Evolutionary conservation across 2,888 invertebrate species (phyloP), one percentile per base, ranked within the genome.

Genomic region (Eumacrocentrus americanus): DNA sequence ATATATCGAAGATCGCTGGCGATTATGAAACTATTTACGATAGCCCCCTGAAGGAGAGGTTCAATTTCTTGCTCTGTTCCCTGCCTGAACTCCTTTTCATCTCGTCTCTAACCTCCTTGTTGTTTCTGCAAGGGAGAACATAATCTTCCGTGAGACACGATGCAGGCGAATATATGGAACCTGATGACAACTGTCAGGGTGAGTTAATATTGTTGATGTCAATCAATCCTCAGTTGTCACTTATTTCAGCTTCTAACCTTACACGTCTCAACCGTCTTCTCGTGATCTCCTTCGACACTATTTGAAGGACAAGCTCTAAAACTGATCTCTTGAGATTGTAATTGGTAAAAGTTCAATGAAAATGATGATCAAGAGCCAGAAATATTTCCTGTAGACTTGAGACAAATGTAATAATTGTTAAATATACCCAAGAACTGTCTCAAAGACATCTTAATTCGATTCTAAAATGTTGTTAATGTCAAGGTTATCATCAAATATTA

Each of bases 121-220:
- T 46, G 18, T 25, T 7, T 12, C 44, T 44, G 34, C 23, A 48
- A 52, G 23, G 47, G 55, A 60, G 38, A 58, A 38, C 38, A 22
- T 57, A 37, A 61, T 37, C 20, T 38, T 34, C n/a, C 12, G 25
- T 25, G 6, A 44, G 12, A 44, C 44, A 51, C 5, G 7, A 84
- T 84, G 84, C 84, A 84, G 74, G 82, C 82, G 37, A 81, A 80
- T 62, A 63, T 84, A 64, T 81, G 81, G 79, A 84, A 78, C 70
- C 71, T 81, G 48, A 75, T 84, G 66, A 75, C 82, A 53, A 77
- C 83, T 52, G 67, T 81, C 63, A 82, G 79, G 81, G 84, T 84
- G 76, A 80, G 78, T 71, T 50, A 35, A 53, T 22, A n/a, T 46
- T 22, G 40, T 11, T 23, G 6, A 12, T 29, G 9, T 12, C 11